Evolutionary conservation across 2,888 invertebrate genomes (phyloP).

Genomic region (Caenorhabditis angaria): DNA sequence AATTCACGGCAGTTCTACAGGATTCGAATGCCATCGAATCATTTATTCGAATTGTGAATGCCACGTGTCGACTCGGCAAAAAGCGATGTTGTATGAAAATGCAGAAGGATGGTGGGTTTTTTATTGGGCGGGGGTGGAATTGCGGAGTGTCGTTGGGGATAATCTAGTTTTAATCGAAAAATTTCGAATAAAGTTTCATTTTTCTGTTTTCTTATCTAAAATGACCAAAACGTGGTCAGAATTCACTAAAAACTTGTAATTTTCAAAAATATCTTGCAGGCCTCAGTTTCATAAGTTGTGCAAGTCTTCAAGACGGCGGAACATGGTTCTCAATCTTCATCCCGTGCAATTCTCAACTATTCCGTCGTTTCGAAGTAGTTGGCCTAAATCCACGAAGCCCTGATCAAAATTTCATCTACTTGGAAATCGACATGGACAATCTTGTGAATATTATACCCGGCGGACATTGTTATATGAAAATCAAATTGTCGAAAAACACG

Average conservation of each 20-base stretch:
- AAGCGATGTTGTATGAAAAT: constrained; percentile 5
- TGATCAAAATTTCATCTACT: constrained; percentile 32
- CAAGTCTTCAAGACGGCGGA: background rate
- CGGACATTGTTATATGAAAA: constrained; percentile 38
- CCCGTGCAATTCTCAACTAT: background rate
- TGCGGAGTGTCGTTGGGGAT: background rate
- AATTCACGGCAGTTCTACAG: constrained; percentile 1
- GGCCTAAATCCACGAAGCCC: constrained; percentile 34
- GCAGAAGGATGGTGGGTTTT: background rate
- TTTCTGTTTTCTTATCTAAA: too few relatives aligned
- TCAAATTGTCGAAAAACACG: constrained; percentile 37
- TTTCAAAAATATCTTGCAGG: background rate
- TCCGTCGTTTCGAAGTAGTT: constrained; percentile 24
- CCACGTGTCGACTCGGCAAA: constrained; percentile 1
- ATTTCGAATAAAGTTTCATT: too few relatives aligned
- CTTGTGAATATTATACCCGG: constrained; percentile 32
- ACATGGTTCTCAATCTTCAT: constrained; percentile 2
- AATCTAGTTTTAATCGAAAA: too few relatives aligned
- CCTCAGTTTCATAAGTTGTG: background rate
- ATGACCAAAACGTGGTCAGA: too few relatives aligned
- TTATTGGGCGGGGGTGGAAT: background rate
- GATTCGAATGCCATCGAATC: background rate
- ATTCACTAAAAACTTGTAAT: too few relatives aligned
- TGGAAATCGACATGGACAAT: constrained; percentile 35
- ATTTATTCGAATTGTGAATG: constrained; percentile 8